Evolutionary conservation across 1,140 invertebrate species (phyloP), one percentile per base, ranked within the genome.

Genomic region (Brachionus rotundiformis): DNA sequence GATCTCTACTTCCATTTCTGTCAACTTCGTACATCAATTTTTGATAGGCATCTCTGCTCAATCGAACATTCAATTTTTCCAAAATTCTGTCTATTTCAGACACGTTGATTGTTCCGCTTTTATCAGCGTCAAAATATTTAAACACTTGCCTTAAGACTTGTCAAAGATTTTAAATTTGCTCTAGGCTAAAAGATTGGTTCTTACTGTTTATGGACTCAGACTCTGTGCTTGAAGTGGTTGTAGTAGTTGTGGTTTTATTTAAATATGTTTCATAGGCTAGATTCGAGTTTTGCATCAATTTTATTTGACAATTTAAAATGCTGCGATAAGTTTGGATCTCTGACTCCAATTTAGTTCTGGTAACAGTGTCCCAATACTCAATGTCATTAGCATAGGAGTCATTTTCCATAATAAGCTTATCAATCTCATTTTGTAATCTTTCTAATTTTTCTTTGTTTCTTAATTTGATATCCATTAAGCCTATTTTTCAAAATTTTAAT

Each of bases 291-390:
- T 59, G 76, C 76, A 79, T 79, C 6, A 79, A 39, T 63, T 54
- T 59, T 59, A 79, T 59, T 33, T 79, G 76, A 79, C 47, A 79
- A 39, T 79, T 79, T 13, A 79, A 31, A 19, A 79, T 79, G 16
- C 76, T 79, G 23, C 76, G 29, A 39, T 79, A 79, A 16, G 76
- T 79, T 79, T 79, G 76, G 31, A 79, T 79, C 59, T 79, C 76
- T 11, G 76, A 59, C n/a, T 79, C 76, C 16, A 79, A 31, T 63
- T 79, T 79, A 5, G 76, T 79, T 27, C 76, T 54, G 11, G 76
- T 79, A 0, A 79, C 76, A 36, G 44, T 29, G 16, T 79, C 44
- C 76, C 76, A 79, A 5, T 79, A 79, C 6, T 79, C 76, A 39
- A 79, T 54, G 19, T 79, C 76, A 39, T 31, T 59, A 8, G 59